Conservation (phyloP, 1,140 invertebrate genomes). For the Trichogramma pretiosum region DNA sequence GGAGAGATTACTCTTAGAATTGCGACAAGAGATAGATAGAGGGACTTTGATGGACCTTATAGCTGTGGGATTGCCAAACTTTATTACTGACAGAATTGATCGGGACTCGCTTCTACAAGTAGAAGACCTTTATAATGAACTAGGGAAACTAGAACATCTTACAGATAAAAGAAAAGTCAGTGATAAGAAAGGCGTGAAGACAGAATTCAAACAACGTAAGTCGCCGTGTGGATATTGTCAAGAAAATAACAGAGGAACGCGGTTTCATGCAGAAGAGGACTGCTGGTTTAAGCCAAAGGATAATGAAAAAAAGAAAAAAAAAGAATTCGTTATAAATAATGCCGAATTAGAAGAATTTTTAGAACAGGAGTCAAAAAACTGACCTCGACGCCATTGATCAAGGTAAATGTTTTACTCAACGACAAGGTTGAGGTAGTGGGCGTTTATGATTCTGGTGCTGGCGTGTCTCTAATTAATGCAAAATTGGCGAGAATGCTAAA, state of each 20-base stretch:
- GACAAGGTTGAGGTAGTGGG: constrained; percentile 22
- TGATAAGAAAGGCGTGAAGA: constrained; percentile 8
- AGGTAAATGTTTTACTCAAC: constrained; percentile 27
- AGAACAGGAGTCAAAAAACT: no score
- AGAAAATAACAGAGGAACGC: not conserved
- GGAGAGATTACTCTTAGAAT: constrained; percentile 21
- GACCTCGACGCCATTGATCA: constrained; percentile 29
- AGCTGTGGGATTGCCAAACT: constrained; percentile 19
- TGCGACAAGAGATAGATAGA: constrained; percentile 15
- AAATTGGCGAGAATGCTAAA: constrained; percentile 22
- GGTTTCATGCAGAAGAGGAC: not conserved
- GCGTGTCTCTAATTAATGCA: constrained; percentile 26
- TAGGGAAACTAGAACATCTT: constrained; percentile 16
- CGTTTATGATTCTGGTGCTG: constrained; percentile 25
- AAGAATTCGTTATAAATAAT: constrained; percentile 21
- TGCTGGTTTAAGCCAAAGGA: constrained; percentile 4
- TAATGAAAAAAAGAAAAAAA: not conserved
- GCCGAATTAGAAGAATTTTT: constrained; percentile 18
- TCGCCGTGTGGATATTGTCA: not conserved
- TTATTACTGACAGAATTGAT: constrained; percentile 17
- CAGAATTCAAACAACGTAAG: not conserved
- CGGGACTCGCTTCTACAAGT: constrained; percentile 16
- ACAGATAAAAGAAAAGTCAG: constrained; percentile 12
- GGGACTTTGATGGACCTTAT: constrained; percentile 20
- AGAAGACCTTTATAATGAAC: constrained; percentile 18